phyloP scores from a whole-genome alignment of 2,888 invertebrate genomes.

The Oegoconia quadripuncta region DNA sequence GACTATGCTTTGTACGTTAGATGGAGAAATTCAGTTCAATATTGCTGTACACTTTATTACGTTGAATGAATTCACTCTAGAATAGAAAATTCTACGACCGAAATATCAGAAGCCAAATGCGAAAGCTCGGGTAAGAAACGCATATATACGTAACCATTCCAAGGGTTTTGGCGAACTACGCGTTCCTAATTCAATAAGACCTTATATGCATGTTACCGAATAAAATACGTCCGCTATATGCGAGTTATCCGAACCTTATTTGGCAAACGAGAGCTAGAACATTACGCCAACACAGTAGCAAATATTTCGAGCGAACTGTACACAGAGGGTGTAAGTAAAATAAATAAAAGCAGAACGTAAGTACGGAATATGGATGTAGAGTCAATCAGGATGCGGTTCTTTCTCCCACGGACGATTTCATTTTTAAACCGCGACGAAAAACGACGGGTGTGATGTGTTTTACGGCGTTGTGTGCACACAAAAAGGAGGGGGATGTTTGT shows the following conservation, averaged over 20 bases:
- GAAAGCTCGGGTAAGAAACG: neutral
- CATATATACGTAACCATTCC: neutral
- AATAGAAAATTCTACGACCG: neutral
- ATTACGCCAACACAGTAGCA: conserved; percentile 31
- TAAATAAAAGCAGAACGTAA: conserved; percentile 40
- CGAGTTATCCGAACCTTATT: conserved; percentile 30
- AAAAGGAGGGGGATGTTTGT: no score
- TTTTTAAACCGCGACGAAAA: no score
- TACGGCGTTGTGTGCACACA: no score
- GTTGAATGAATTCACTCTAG: neutral
- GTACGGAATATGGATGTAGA: conserved; percentile 15
- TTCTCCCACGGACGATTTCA: no score
- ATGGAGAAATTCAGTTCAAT: neutral
- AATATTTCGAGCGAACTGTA: conserved; percentile 37
- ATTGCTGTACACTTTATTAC: neutral
- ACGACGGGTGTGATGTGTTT: no score
- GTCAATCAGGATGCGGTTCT: neutral
- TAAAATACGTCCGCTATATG: conserved; percentile 28
- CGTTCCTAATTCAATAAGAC: conserved; percentile 28
- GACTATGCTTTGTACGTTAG: no score
- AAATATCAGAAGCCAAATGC: conserved; percentile 1
- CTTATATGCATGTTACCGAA: conserved; percentile 18
- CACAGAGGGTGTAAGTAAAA: conserved; percentile 36
- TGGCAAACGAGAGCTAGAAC: conserved; percentile 35
- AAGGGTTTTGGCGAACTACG: conserved; percentile 8